A percentile compares a stretch with the other conserved stretches of the same genome.
Evolutionary conservation across 2,888 invertebrate genomes (phyloP).

Genomic region (Trissolcus brochymenae): DNA sequence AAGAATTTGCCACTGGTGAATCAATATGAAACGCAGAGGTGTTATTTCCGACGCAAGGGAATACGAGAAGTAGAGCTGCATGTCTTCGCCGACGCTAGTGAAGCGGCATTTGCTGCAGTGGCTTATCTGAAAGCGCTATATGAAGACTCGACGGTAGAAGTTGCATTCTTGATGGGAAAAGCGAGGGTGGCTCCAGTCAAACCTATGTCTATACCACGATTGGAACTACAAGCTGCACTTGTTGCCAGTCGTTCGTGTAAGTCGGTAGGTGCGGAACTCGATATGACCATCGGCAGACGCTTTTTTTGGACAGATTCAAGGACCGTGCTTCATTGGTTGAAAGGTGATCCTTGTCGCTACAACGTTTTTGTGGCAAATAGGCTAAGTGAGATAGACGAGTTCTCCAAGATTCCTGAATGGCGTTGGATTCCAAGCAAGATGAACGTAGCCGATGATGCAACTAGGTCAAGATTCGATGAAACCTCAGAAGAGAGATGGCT

Average conservation of each 20-base stretch:
- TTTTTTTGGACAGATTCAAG: slow-evolving; percentile 5
- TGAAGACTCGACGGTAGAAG: not conserved
- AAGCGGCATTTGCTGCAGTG: not conserved
- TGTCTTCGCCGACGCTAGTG: not conserved
- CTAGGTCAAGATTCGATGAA: no score
- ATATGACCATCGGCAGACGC: not conserved
- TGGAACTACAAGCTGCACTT: not conserved
- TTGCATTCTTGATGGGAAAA: not conserved
- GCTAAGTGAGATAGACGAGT: slow-evolving; percentile 6
- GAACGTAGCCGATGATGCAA: slow-evolving; percentile 58
- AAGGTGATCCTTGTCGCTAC: not conserved
- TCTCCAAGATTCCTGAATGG: not conserved
- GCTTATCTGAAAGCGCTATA: not conserved
- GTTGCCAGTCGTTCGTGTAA: no score
- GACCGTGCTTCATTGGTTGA: not conserved
- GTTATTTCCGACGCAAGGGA: not conserved
- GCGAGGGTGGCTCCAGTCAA: not conserved
- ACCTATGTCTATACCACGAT: not conserved
- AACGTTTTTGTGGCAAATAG: slow-evolving; percentile 11
- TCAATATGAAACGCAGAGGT: not conserved
- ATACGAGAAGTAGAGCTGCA: not conserved
- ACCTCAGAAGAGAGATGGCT: no score
- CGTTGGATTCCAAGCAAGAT: slow-evolving; percentile 48
- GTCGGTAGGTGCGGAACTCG: not conserved
- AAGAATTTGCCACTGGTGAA: not conserved